Percentiles rank a stretch among this genome's conserved stretches.
Evolutionary conservation across 1,140 invertebrate species (phyloP).

Genomic region (Lasaia peninsularis): DNA sequence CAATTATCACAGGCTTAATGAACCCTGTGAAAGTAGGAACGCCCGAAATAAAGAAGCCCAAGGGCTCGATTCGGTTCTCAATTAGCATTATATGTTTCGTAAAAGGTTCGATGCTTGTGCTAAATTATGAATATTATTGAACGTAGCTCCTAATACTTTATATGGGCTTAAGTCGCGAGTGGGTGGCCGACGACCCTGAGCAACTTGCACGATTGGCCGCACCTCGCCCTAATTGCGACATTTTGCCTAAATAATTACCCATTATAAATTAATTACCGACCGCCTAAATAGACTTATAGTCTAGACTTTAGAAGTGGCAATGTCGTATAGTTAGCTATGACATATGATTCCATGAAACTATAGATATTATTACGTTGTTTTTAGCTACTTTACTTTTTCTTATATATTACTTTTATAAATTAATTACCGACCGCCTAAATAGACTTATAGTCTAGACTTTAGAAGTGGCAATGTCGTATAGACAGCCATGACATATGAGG

Average conservation of each 20-base stretch:
- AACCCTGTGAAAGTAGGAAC: not conserved
- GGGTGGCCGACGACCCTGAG: slow-evolving; percentile 68
- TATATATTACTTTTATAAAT: too few relatives aligned
- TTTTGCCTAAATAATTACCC: slow-evolving; percentile 48
- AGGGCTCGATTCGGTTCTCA: not conserved
- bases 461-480: too few relatives aligned
- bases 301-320: too few relatives aligned
- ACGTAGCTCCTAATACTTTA: slow-evolving; percentile 53
- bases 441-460: too few relatives aligned
- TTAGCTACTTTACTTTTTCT: too few relatives aligned
- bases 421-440: slow-evolving; percentile 9
- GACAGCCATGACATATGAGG: too few relatives aligned
- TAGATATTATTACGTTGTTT: too few relatives aligned
- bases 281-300: too few relatives aligned
- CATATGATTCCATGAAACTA: too few relatives aligned
- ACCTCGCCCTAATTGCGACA: slow-evolving; percentile 58
- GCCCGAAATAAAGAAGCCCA: not conserved
- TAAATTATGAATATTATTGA: slow-evolving; percentile 64
- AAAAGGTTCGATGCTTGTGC: slow-evolving; percentile 17
- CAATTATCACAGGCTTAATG: too few relatives aligned
- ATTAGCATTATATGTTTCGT: slow-evolving; percentile 3
- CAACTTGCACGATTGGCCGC: slow-evolving; percentile 52
- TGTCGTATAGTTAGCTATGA: too few relatives aligned
- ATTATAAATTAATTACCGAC: slow-evolving; percentile 39
- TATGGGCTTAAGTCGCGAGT: slow-evolving; percentile 67